Evolutionary conservation across 1,140 invertebrate genomes (phyloP).

Genomic region (Saxidomus purpurata): DNA sequence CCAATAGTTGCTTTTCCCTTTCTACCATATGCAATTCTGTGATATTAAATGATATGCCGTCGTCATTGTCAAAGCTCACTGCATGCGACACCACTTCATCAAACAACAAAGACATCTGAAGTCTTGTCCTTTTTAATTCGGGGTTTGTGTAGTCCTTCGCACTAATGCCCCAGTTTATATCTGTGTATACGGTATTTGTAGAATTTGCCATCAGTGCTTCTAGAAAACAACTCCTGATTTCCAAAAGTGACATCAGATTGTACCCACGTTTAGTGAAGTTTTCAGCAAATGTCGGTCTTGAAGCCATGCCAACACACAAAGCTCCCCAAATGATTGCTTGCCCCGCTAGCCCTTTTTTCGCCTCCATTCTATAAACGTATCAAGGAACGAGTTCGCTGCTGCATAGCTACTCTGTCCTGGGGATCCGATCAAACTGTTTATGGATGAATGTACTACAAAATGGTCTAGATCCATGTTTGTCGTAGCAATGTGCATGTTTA

Average conservation of each 20-base stretch:
- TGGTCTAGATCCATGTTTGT: slow-evolving; percentile 53
- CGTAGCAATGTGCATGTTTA: too few species aligned
- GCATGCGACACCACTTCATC: background rate
- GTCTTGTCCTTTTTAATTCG: background rate
- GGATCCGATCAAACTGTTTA: slow-evolving; percentile 61
- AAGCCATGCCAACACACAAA: slow-evolving; percentile 58
- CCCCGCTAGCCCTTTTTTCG: slow-evolving; percentile 43
- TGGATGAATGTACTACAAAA: slow-evolving; percentile 67
- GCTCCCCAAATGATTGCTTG: slow-evolving; percentile 70
- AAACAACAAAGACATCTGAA: background rate
- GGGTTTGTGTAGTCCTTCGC: background rate
- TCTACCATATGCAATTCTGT: background rate
- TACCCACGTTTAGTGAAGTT: slow-evolving; percentile 38
- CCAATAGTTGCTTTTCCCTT: background rate
- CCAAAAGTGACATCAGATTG: background rate
- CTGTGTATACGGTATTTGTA: slow-evolving; percentile 5
- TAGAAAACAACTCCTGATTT: slow-evolving; percentile 51
- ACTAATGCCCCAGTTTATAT: slow-evolving; percentile 37
- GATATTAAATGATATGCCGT: background rate
- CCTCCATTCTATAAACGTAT: slow-evolving; percentile 55
- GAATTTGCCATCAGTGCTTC: slow-evolving; percentile 36
- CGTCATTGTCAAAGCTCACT: background rate
- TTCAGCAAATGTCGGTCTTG: background rate
- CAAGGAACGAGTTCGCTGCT: slow-evolving; percentile 66
- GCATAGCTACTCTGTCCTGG: slow-evolving; percentile 68